phyloP scores from a whole-genome alignment of 2,113 vertebrate species.

The Nothocercus nigrocapillus region DNA sequence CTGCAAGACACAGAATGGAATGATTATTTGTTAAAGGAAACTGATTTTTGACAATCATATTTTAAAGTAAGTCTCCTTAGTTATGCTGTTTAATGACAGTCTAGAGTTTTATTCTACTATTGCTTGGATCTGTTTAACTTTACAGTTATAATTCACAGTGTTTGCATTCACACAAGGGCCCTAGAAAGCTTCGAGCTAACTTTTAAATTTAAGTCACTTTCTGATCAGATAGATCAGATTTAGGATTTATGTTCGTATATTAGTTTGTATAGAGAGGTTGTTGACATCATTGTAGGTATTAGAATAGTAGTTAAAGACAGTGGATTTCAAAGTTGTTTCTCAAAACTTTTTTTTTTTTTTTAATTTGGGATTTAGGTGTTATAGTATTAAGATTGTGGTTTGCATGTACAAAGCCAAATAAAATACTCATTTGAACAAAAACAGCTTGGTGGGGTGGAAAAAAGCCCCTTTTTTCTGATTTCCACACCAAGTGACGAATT shows the following conservation, averaged over 20 bases:
- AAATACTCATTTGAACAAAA: neutral
- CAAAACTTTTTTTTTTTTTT: neutral
- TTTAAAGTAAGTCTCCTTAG: neutral
- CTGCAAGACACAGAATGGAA: neutral
- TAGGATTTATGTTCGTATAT: neutral
- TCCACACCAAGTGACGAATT: neutral
- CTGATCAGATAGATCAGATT: neutral
- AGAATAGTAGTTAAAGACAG: accelerated
- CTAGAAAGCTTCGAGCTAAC: neutral
- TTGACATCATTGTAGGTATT: accelerated
- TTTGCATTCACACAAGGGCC: neutral
- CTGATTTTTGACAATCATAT: accelerated
- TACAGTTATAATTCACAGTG: neutral
- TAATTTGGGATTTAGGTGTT: neutral
- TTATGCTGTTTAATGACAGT: neutral
- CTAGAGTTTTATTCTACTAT: neutral
- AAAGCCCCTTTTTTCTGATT: accelerated
- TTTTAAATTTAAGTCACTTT: neutral
- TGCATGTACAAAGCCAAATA: neutral
- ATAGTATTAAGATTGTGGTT: neutral
- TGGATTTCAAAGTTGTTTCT: neutral
- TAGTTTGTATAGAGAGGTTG: neutral
- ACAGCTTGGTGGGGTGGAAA: neutral
- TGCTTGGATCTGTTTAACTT: neutral
- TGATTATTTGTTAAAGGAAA: neutral